Evolutionary conservation across 1,140 invertebrate genomes (phyloP).

Genomic region (Bombus ignitus): DNA sequence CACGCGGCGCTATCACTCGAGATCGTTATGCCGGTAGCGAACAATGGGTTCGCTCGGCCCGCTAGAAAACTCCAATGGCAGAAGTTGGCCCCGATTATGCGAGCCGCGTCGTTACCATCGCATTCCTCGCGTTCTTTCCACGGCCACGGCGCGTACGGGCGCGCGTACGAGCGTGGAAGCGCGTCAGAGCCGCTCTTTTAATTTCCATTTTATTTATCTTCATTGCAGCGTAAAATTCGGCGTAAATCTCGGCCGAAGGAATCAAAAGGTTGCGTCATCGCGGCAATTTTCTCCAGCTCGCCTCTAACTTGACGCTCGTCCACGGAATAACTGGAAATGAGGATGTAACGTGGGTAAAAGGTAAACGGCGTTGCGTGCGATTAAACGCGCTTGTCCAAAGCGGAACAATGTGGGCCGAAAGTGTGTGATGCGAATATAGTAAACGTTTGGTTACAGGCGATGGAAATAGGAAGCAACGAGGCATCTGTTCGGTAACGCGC

Average conservation of each 20-base stretch:
- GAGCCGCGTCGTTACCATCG: neutral
- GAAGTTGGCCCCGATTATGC: constrained; percentile 26
- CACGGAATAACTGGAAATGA: neutral
- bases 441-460: no score
- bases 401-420: no score
- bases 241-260: neutral
- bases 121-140: constrained; percentile 25
- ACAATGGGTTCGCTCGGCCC: neutral
- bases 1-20: constrained; percentile 13
- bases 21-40: constrained; percentile 11
- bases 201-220: neutral
- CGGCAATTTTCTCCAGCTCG: neutral
- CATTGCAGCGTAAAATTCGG: neutral
- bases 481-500: no score
- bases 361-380: no score
- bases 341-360: no score
- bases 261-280: neutral
- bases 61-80: constrained; percentile 27
- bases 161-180: neutral
- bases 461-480: no score
- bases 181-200: no score
- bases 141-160: neutral
- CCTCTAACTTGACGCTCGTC: neutral
- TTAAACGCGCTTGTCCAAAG: no score
- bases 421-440: no score